These are phyloP conservation scores for Triplophysa tibetana DNA, from an alignment of 2,113 vertebrate species.

Conservation along the genomic window DNA sequence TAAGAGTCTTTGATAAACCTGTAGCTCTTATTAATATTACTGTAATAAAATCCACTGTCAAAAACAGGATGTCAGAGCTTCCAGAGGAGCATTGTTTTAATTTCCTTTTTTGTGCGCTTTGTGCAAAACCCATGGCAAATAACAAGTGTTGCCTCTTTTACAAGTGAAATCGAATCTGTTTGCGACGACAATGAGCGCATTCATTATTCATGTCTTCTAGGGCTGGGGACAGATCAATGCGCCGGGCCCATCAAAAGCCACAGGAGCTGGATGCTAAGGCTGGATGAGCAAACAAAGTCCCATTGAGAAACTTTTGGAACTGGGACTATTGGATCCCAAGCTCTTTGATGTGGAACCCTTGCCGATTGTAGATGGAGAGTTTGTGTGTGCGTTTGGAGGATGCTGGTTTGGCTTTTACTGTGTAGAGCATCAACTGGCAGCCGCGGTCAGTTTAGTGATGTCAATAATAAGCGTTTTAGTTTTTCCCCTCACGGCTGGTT, in stretches of 20 bases:
- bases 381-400: conserved; percentile 20
- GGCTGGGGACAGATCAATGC: conserved; percentile 68
- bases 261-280: conserved; percentile 53
- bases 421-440: conserved; percentile 2
- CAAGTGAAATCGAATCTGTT: conserved; percentile 72
- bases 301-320: conserved; percentile 51
- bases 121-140: conserved; percentile 58
- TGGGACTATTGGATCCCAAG: conserved; percentile 28
- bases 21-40: neutral
- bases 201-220: conserved; percentile 75
- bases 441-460: conserved; percentile 25
- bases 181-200: conserved; percentile 72
- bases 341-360: conserved; percentile 27
- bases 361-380: neutral
- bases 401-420: conserved; percentile 14
- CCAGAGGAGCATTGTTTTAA: neutral
- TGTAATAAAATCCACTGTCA: neutral
- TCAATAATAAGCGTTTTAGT: neutral
- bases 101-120: neutral
- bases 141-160: conserved; percentile 60
- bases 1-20: neutral
- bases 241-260: conserved; percentile 63
- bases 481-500: too few relatives aligned
- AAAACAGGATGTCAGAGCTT: neutral
- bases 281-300: conserved; percentile 49